Percentiles rank a stretch among this genome's conserved stretches.
These are phyloP conservation scores for Leucoraja erinaceus DNA, from an alignment of 2,113 vertebrate genomes.

Conservation along the genomic window DNA sequence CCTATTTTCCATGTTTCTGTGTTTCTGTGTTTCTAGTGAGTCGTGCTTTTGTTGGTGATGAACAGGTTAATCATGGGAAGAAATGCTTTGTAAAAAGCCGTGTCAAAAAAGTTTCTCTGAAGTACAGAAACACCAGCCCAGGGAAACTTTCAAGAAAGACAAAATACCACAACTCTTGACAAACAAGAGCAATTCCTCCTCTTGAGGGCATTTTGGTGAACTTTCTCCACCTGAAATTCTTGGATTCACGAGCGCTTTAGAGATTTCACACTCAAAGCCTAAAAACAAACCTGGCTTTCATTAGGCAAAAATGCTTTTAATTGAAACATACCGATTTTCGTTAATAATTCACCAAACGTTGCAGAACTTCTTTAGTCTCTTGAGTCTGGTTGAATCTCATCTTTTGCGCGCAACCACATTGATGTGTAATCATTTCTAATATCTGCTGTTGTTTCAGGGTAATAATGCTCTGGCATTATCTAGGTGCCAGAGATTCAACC, in stretches of 20 bases:
- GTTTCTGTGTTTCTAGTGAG: no score
- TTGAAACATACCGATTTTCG: neutral
- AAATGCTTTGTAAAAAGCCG: no score
- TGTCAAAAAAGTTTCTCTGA: neutral
- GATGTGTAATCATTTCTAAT: neutral
- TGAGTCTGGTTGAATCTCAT: neutral
- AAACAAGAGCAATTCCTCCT: neutral
- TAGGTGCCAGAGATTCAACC: conserved; percentile 80
- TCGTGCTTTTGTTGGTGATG: neutral
- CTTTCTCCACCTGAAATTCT: neutral
- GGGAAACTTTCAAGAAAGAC: neutral
- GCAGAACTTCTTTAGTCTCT: neutral
- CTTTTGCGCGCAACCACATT: neutral
- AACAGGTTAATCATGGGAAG: neutral
- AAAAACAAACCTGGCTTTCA: neutral
- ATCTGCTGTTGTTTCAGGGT: neutral
- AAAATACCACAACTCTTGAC: neutral
- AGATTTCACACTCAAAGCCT: neutral
- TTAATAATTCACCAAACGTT: no score
- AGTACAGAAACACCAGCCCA: neutral
- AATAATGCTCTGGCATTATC: neutral
- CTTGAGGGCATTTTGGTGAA: neutral
- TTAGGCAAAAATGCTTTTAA: neutral
- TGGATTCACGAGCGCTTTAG: neutral
- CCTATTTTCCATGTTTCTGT: no score